A percentile compares a stretch with the other conserved stretches of the same genome.
These are phyloP conservation scores for Phyllopteryx taeniolatus DNA, from an alignment of 2,113 vertebrate species.

Conservation along the genomic window DNA sequence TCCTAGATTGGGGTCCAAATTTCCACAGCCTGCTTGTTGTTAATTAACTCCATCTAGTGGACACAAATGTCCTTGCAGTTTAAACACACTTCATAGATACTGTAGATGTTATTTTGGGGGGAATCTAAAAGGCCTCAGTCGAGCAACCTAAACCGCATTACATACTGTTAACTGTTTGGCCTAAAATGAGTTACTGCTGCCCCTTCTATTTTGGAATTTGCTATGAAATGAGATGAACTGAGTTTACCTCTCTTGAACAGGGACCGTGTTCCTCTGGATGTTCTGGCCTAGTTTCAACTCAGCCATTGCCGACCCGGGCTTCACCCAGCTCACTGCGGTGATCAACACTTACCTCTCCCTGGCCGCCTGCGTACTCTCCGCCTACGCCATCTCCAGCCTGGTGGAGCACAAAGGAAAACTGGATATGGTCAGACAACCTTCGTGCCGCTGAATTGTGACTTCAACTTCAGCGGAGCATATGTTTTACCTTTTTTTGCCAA, in stretches of 20 bases:
- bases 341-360: slow-evolving; percentile 91
- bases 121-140: neutral
- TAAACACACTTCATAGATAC: neutral
- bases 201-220: neutral
- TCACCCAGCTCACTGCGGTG: slow-evolving; percentile 69
- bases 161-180: neutral
- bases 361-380: slow-evolving; percentile 79
- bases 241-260: slow-evolving; percentile 32
- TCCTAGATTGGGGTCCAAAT: neutral
- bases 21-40: neutral
- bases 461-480: neutral
- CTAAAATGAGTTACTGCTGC: neutral
- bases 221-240: neutral
- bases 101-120: no score
- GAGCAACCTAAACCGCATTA: neutral
- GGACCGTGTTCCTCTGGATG: slow-evolving; percentile 84
- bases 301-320: slow-evolving; percentile 64
- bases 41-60: slow-evolving; percentile 43
- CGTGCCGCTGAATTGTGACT: neutral
- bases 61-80: slow-evolving; percentile 11
- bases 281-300: slow-evolving; percentile 99
- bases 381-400: slow-evolving; percentile 86
- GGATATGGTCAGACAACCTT: slow-evolving; percentile 80
- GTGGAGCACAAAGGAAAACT: slow-evolving; percentile 84
- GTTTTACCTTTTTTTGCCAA: neutral